Conservation (phyloP, 2,888 invertebrate species). For the Lycophotia porphyrea region DNA sequence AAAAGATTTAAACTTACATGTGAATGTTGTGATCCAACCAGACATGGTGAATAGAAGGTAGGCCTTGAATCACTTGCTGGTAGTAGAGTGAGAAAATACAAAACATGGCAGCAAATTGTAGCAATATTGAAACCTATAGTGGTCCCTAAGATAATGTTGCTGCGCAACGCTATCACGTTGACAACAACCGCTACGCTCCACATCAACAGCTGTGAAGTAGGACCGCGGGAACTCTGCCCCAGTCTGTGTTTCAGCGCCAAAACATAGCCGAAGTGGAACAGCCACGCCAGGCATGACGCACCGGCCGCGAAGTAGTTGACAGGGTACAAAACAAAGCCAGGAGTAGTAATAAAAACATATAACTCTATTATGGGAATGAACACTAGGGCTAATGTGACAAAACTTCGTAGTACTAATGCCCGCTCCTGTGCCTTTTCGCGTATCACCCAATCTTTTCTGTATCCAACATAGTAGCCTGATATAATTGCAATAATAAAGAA, state of each 20-base stretch:
- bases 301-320: conserved; percentile 93
- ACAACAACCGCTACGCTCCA: conserved; percentile 93
- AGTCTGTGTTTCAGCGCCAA: conserved; percentile 92
- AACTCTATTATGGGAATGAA: conserved; percentile 92
- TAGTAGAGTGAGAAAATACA: conserved; percentile 93
- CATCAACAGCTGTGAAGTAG: conserved; percentile 91
- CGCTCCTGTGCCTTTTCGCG: conserved; percentile 91
- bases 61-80: conserved; percentile 90
- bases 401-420: conserved; percentile 92
- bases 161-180: conserved; percentile 92
- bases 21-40: conserved; percentile 88
- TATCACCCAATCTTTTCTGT: conserved; percentile 91
- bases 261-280: conserved; percentile 94
- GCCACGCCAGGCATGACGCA: conserved; percentile 94
- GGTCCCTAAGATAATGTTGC: conserved; percentile 89
- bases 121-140: conserved; percentile 91
- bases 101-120: conserved; percentile 91
- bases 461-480: conserved; percentile 96
- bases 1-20: conserved; percentile 82
- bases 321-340: conserved; percentile 88
- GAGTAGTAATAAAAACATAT: conserved; percentile 91
- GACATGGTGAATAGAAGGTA: conserved; percentile 86
- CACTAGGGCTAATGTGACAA: conserved; percentile 91
- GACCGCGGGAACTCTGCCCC: conserved; percentile 93
- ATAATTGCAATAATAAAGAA: conserved; percentile 93